Conservation (phyloP, 1,140 invertebrate species). For the Chlorops oryzae region DNA sequence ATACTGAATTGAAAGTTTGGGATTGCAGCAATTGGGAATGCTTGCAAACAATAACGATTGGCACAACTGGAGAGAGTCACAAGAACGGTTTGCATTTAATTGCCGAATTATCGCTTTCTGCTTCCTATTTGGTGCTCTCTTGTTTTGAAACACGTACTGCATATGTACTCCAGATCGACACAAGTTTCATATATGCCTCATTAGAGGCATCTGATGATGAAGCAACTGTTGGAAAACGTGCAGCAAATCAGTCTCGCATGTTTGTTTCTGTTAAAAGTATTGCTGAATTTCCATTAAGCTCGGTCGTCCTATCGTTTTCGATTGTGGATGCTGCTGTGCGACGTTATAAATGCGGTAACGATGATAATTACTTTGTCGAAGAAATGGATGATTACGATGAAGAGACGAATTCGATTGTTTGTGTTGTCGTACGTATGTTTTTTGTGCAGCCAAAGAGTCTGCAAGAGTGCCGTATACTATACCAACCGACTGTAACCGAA, state of each 20-base stretch:
- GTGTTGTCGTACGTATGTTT: slow-evolving; percentile 66
- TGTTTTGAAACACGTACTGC: slow-evolving; percentile 72
- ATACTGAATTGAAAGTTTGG: slow-evolving; percentile 89
- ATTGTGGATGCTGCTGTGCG: slow-evolving; percentile 68
- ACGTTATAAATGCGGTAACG: slow-evolving; percentile 48
- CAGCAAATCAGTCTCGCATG: slow-evolving; percentile 25
- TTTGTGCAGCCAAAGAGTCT: slow-evolving; percentile 83
- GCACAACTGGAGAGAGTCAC: slow-evolving; percentile 44
- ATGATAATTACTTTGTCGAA: slow-evolving; percentile 48
- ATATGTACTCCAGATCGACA: slow-evolving; percentile 69
- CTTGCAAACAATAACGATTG: slow-evolving; percentile 76
- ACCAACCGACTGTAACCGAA: slow-evolving; percentile 53
- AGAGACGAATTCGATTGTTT: slow-evolving; percentile 37
- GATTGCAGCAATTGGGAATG: slow-evolving; percentile 90
- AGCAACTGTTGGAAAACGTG: slow-evolving; percentile 10
- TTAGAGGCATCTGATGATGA: slow-evolving; percentile 4
- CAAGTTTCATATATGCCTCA: slow-evolving; percentile 3
- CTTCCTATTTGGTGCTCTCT: slow-evolving; percentile 76
- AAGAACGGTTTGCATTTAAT: slow-evolving; percentile 53
- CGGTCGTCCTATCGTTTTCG: slow-evolving; percentile 78
- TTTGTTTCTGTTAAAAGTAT: slow-evolving; percentile 55
- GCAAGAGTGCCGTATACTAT: slow-evolving; percentile 77
- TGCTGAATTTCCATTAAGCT: slow-evolving; percentile 75
- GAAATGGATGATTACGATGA: slow-evolving; percentile 48
- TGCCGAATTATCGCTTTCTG: slow-evolving; percentile 73